phyloP scores from a whole-genome alignment of 2,113 vertebrate species.

The Nesogale talazaci region DNA sequence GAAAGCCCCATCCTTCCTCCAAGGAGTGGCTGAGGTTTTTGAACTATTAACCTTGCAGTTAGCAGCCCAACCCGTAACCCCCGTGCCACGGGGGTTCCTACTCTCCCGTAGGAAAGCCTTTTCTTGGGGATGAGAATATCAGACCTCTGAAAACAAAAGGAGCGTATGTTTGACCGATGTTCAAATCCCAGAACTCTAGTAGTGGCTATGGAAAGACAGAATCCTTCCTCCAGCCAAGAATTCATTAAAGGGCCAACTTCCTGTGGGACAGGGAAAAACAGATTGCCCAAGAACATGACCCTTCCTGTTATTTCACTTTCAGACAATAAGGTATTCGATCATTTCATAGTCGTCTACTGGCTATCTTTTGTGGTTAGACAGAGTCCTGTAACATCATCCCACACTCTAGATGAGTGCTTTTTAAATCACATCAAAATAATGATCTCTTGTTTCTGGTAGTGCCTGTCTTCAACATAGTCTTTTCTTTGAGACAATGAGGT shows the following conservation, averaged over 20 bases:
- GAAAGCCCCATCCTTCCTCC: no score
- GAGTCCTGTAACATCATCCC: not conserved
- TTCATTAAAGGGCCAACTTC: not conserved
- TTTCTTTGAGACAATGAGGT: not conserved
- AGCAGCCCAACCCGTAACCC: no score
- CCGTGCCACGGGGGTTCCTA: no score
- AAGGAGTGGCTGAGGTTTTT: no score
- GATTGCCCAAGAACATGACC: not conserved
- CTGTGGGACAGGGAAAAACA: not conserved
- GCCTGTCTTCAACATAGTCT: not conserved
- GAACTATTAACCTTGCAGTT: no score
- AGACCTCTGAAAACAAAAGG: not conserved
- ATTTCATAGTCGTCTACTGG: not conserved
- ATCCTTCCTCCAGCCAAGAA: constrained; percentile 1
- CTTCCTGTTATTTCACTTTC: not conserved
- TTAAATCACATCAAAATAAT: not conserved
- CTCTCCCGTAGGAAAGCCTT: not conserved
- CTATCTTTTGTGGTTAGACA: not conserved
- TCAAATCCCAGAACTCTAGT: not conserved
- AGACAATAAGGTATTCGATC: not conserved
- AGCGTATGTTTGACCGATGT: not conserved
- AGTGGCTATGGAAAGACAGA: not conserved
- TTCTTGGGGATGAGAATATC: not conserved
- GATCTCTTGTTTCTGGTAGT: not conserved
- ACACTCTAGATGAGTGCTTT: not conserved